Evolutionary conservation across 2,113 vertebrate species (phyloP), one percentile per base, ranked within the genome.

Genomic region (Trichomycterus rosablanca): DNA sequence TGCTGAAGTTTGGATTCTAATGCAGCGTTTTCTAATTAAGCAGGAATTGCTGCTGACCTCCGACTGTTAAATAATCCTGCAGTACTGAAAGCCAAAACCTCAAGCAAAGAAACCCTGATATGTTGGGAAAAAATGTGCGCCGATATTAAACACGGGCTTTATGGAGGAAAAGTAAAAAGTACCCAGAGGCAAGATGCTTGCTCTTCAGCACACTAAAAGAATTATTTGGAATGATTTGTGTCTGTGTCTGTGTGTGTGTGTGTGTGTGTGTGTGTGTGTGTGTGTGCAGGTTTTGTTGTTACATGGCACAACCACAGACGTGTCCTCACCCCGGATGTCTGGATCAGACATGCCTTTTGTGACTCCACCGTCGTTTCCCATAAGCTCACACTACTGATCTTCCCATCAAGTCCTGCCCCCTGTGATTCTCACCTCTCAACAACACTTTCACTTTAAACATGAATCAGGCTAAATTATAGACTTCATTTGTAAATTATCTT

Each of bases 321-420:
- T 44, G 44, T 50, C 68, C 76, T 74, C 74, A 75, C 12, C 42
- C 68, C 15, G 57, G 74, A 79, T 73, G 74, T 81, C 77, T 80
- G 74, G 73, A 68, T 68, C 66, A 73, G 69, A 78, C 18, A 24
- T 72, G 28, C 54, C 51, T 19, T 63, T 52, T 43, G 51, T 67
- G 52, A 58, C 67, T 65, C 75, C 56, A 73, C 76, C 72, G 72
- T 54, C 32, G n/a, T 24, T 63, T 76, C 73, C 66, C 57, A 63
- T 72, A 70, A 77, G 70, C 50, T 59, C 52, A 57, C 5, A 39
- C 19, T 19, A 46, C 68, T 50, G 18, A 39, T 26, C 39, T 46
- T 28, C 56, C 46, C 22, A 46, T 72, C 46, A 63, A 26, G 22
- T 67, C 30, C 2, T 11, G 43, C 54, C 14, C 28, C 19, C 24